Percentiles rank a stretch among this genome's conserved stretches.
Evolutionary conservation across 2,113 vertebrate genomes (phyloP).

Genomic region (Glaucomys volans): DNA sequence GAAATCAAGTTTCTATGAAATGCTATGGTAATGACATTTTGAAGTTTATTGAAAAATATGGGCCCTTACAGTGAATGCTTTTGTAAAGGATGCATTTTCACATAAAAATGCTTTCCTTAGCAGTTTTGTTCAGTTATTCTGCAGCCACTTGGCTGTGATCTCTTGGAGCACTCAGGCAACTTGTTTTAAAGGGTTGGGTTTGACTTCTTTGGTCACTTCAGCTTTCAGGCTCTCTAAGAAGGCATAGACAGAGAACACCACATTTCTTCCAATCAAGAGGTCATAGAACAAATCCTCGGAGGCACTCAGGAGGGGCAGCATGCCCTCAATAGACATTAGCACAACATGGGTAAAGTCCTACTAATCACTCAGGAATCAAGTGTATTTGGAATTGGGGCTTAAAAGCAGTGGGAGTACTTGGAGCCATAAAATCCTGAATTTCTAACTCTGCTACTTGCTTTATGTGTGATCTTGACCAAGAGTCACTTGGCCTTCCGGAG

Average conservation of each 20-base stretch:
- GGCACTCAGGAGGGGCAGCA: neutral
- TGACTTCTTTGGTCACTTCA: slow-evolving; percentile 10
- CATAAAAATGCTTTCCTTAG: neutral
- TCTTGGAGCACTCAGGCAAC: neutral
- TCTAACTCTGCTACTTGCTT: neutral
- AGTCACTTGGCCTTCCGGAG: neutral
- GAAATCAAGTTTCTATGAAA: slow-evolving; percentile 37
- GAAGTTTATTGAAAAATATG: slow-evolving; percentile 37
- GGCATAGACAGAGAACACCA: neutral
- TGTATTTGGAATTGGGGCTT: neutral
- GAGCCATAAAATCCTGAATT: neutral
- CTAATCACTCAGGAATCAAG: neutral
- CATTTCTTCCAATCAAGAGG: neutral
- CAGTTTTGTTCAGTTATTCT: neutral
- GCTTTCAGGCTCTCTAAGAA: neutral
- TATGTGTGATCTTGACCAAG: neutral
- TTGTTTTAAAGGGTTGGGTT: neutral
- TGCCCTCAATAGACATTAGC: neutral
- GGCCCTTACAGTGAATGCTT: neutral
- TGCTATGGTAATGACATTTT: neutral
- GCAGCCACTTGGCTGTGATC: neutral
- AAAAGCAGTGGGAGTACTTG: neutral
- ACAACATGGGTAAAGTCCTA: too few species aligned
- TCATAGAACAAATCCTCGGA: neutral
- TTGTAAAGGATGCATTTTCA: slow-evolving; percentile 53